Evolutionary conservation across 1,140 invertebrate genomes (phyloP).

Genomic region (Vanessa tameamea): DNA sequence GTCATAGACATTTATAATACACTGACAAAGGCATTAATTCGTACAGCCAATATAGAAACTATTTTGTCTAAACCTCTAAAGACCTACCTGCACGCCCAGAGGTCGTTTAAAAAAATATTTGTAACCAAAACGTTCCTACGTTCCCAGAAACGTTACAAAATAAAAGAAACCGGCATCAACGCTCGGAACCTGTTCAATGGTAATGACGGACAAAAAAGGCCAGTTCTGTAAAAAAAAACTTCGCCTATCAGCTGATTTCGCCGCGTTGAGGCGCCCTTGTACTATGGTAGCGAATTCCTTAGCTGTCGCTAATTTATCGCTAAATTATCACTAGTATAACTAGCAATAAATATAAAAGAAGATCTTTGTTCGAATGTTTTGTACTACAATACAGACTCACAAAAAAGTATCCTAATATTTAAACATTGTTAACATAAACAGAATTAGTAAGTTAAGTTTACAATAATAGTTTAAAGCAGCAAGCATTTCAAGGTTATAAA

Average conservation of each 20-base stretch:
- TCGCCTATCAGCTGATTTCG: constrained; percentile 62
- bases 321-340: neutral
- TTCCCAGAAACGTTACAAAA: constrained; percentile 58
- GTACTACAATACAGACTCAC: no score
- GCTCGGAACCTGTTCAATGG: constrained; percentile 51
- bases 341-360: no score
- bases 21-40: constrained; percentile 14
- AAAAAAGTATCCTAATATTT: neutral
- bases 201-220: constrained; percentile 52
- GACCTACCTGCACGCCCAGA: constrained; percentile 48
- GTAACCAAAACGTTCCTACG: constrained; percentile 45
- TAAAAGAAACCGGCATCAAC: constrained; percentile 28
- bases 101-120: constrained; percentile 41
- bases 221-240: constrained; percentile 45
- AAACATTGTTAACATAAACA: neutral
- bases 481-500: constrained; percentile 25
- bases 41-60: constrained; percentile 15
- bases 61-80: constrained; percentile 30
- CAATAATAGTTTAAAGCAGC: neutral
- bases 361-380: no score
- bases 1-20: constrained; percentile 2
- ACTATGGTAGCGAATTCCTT: constrained; percentile 37
- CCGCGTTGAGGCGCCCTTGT: constrained; percentile 57
- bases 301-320: constrained; percentile 17
- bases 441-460: neutral